Percentiles rank a stretch among this genome's conserved stretches.
These are phyloP conservation scores for Malacosoma neustria DNA, from an alignment of 2,888 invertebrate genomes.

Conservation along the genomic window DNA sequence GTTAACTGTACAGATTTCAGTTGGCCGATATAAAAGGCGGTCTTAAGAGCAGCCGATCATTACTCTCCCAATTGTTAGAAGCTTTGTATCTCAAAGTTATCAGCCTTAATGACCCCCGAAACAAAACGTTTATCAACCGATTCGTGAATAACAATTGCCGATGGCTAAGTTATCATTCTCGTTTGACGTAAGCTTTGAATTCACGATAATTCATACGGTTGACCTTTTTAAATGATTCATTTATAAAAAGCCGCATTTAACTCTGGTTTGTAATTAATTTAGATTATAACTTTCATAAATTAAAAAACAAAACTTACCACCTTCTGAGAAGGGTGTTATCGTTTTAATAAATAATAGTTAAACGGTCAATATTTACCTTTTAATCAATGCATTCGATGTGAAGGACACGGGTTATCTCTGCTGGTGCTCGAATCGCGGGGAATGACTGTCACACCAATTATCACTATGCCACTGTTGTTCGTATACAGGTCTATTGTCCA, in stretches of 20 bases:
- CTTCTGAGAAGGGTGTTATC: not conserved
- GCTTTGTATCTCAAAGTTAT: conserved; percentile 3
- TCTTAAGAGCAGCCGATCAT: not conserved
- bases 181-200: conserved; percentile 38
- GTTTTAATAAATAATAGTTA: conserved; percentile 3
- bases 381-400: conserved; percentile 44
- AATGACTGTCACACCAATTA: conserved; percentile 66
- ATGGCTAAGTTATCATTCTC: conserved; percentile 20
- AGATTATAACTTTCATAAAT: not conserved
- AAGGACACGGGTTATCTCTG: conserved; percentile 53
- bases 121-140: conserved; percentile 22
- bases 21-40: conserved; percentile 17
- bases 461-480: conserved; percentile 72
- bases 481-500: conserved; percentile 46
- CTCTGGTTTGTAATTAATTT: not conserved
- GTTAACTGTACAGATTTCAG: conserved; percentile 17
- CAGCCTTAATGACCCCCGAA: conserved; percentile 17
- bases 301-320: not conserved
- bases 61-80: not conserved
- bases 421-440: conserved; percentile 61
- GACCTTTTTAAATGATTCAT: conserved; percentile 14
- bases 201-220: conserved; percentile 24
- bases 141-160: conserved; percentile 21
- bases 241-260: too few species aligned
- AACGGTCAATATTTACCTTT: conserved; percentile 61